phyloP scores from a whole-genome alignment of 2,797 vertebrate species.

The Chelon auratus region DNA sequence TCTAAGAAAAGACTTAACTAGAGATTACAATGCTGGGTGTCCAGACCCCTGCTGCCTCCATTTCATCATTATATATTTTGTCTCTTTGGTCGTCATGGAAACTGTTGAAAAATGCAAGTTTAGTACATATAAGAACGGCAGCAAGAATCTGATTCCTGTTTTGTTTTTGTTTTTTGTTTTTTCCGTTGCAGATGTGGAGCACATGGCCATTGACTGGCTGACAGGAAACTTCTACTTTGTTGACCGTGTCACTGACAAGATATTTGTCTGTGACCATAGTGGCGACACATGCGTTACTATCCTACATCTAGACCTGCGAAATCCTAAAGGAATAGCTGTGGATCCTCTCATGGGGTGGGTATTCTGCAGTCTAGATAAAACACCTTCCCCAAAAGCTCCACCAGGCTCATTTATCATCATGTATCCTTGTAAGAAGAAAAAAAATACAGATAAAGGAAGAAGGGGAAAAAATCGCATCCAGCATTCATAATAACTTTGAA shows the following conservation, averaged over 20 bases:
- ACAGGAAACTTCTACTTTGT: slow-evolving; percentile 95
- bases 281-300: slow-evolving; percentile 92
- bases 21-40: neutral
- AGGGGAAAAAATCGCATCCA: slow-evolving; percentile 23
- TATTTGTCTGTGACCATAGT: slow-evolving; percentile 89
- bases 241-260: slow-evolving; percentile 88
- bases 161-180: slow-evolving; percentile 1
- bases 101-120: neutral
- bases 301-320: slow-evolving; percentile 90
- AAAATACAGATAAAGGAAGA: neutral
- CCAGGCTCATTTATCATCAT: slow-evolving; percentile 56
- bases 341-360: slow-evolving; percentile 95
- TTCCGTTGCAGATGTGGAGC: slow-evolving; percentile 87
- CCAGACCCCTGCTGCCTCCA: neutral
- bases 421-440: slow-evolving; percentile 40
- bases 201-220: slow-evolving; percentile 95
- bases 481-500: slow-evolving; percentile 59
- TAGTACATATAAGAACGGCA: neutral
- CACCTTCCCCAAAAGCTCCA: slow-evolving; percentile 12
- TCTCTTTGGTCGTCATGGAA: neutral
- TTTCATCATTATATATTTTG: neutral
- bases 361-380: slow-evolving; percentile 15
- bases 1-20: neutral
- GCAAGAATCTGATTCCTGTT: too few relatives aligned
- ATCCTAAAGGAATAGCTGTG: slow-evolving; percentile 93